Percentiles rank a stretch among this genome's conserved stretches.
phyloP scores from a whole-genome alignment of 2,113 vertebrate species.

The Eudyptes chrysolophus region DNA sequence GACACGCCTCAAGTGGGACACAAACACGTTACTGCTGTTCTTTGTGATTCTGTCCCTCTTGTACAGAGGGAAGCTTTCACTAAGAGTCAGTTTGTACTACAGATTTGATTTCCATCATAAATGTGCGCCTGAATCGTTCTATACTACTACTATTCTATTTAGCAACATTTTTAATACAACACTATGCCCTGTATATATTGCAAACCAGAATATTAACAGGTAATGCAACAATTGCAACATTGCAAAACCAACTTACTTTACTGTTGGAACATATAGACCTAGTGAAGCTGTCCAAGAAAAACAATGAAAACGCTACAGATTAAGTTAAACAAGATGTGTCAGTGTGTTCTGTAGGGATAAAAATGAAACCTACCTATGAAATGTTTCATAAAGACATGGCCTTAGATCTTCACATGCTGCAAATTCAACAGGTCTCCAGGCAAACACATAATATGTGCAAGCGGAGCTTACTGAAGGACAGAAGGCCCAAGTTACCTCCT shows the following conservation, averaged over 20 bases:
- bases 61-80: neutral
- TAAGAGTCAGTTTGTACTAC: neutral
- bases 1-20: neutral
- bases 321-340: neutral
- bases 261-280: neutral
- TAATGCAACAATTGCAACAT: neutral
- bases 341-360: neutral
- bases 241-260: neutral
- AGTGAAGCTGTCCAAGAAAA: neutral
- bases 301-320: neutral
- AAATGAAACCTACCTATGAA: neutral
- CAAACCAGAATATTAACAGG: neutral
- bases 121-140: neutral
- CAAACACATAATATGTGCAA: rapidly evolving
- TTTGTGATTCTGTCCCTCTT: neutral
- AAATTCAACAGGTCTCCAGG: neutral
- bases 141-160: neutral
- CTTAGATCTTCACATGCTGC: neutral
- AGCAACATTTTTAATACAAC: neutral
- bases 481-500: neutral
- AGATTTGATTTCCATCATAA: neutral
- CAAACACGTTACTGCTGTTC: neutral
- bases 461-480: neutral
- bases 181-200: neutral
- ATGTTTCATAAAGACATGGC: neutral